A percentile compares a stretch with the other conserved stretches of the same genome.
Conservation (phyloP, 2,113 vertebrate species). For the Lagopus muta region DNA sequence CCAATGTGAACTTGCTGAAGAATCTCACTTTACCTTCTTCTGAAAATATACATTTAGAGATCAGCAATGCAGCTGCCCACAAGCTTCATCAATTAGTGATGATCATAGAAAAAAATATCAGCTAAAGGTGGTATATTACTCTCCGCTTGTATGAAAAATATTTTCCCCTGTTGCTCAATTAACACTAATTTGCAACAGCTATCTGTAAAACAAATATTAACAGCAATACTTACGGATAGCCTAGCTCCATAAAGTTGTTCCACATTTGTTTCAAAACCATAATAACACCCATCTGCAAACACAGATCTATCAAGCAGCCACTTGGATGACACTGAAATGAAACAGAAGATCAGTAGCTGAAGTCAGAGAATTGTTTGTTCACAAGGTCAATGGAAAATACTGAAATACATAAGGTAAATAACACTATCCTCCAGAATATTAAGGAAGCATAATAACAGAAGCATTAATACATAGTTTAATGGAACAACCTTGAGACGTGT, state of each 20-base stretch:
- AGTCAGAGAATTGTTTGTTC: not conserved
- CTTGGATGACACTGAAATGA: constrained; percentile 93
- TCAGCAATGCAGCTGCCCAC: not conserved
- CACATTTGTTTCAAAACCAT: constrained; percentile 99
- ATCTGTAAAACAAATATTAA: not conserved
- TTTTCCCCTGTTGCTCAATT: not conserved
- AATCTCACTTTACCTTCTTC: not conserved
- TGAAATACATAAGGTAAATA: not conserved
- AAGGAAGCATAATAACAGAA: not conserved
- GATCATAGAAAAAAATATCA: not conserved
- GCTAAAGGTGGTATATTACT: not conserved
- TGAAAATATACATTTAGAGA: not conserved
- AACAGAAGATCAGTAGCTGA: not conserved
- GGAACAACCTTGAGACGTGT: not conserved
- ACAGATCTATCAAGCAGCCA: constrained; percentile 98
- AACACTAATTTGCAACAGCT: not conserved
- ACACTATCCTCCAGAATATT: not conserved
- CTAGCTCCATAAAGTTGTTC: constrained; percentile 99
- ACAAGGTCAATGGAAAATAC: not conserved
- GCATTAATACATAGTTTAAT: not conserved
- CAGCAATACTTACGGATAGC: constrained; percentile 89
- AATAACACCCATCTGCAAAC: constrained; percentile 98
- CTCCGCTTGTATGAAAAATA: not conserved
- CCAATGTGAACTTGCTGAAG: not conserved
- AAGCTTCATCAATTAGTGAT: not conserved